Base-by-base conservation (phyloP, 2,113 vertebrate species). In the Pelmatolapia mariae region DNA sequence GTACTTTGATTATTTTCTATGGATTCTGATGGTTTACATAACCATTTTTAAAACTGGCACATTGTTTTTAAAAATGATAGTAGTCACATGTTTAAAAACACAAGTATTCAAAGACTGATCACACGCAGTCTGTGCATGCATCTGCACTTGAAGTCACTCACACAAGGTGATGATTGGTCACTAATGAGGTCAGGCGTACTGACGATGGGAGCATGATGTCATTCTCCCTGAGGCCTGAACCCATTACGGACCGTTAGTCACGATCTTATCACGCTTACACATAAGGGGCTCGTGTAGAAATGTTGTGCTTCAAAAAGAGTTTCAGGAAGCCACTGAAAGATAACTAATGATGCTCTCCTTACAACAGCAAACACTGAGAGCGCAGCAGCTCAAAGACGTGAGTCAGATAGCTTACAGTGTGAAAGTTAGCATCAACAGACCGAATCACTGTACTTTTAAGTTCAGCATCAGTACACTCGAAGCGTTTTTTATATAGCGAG, bases 131-230 rank as follows among this genome's bases (percentile, higher is more conserved):
- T 22, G 29, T 33, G 19, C 29, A 33, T 24, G 10, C 10, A 9
- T n/a, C 45, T 38, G 50, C 68, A 33, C 79, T 26, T 8, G 10
- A 80, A 33, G 36, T 71, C 50, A 53, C 59, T 80, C 56, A 83
- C 52, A 13, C 82, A 52, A 7, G 19, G 33, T 68, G 66, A 50
- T 81, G 86, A 91, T 68, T 40, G 85, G 89, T 4, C 85, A 57
- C 38, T 90, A 89, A 92, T 63, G 87, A 86, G 90, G 90, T 91
- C 91, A 87, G 52, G 16, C 24, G 24, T 38, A 10, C 71, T 40
- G 79, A 85, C 59, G 36, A 85, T 90, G 86, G 53, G 16, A 50
- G 88, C 7, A 45, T 88, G 92, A 92, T 82, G 56, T 90, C 89
- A 87, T 50, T 4, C 50, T 84, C 87, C 82, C 73, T 10, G 86